Base-by-base conservation (phyloP, 1,140 invertebrate genomes). In the Akabosia matsudoensis region DNA sequence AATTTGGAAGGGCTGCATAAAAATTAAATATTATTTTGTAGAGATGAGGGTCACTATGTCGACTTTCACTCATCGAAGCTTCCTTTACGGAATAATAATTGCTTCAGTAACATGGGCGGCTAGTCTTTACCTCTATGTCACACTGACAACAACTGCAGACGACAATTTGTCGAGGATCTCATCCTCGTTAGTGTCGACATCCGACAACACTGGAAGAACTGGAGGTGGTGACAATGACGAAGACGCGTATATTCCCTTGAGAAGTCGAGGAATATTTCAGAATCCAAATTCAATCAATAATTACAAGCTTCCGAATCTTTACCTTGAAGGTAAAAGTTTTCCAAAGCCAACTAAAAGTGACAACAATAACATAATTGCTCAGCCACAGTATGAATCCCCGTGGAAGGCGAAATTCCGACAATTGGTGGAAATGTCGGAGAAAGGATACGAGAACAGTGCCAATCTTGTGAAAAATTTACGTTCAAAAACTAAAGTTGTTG, bases 91-190 rank as follows among this genome's bases (percentile, higher is more conserved):
- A 3, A 88, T 90, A 45, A 78, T 88, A 30, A 85, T 90, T 82
- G 89, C 90, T n/a, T 90, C 89, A 0, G 70, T 89, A 54, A 90
- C 89, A 61, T 91, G 90, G 90, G 82, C 85, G n/a, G 85, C 90
- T 33, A 89, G 88, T 81, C 81, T 91, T 18, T 90, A 89, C 82
- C 83, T 91, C 10, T 90, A 90, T 79, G 33, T 79, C 51, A 79
- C 76, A 34, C 64, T 79, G 7, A 76, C 13, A 33, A 54, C 61
- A 31, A 73, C 64, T n/a, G n/a, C 70, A 14, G 51, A 72, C 13
- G 51, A 26, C n/a, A 80, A 64, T 22, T 13, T 37, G 31, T 45
- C 18, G 37, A 45, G 45, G 73, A 22, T 37, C 30, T 37, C n/a
- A 74, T 33, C 31, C 73, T 30, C 61, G 13, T 31, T 61, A 13